A percentile compares a stretch with the other conserved stretches of the same genome.
phyloP scores from a whole-genome alignment of 1,140 invertebrate species.

The Drosophila parvula region DNA sequence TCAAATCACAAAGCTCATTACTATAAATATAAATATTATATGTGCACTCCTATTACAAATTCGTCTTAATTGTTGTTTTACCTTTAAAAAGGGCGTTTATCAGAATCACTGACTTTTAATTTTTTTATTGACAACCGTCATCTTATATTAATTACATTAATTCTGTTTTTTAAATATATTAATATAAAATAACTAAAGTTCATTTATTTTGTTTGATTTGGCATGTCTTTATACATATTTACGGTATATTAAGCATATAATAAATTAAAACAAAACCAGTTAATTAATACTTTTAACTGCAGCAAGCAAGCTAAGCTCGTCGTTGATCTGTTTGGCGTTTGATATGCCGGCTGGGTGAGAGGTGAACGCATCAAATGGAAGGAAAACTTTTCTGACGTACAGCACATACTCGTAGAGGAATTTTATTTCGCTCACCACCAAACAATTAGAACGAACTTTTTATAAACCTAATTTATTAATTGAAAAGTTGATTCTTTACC shows the following conservation, averaged over 20 bases:
- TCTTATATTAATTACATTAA: background rate
- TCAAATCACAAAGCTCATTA: constrained; percentile 5
- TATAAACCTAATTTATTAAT: constrained; percentile 68
- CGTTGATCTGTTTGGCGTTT: constrained; percentile 31
- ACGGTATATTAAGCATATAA: background rate
- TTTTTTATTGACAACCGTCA: background rate
- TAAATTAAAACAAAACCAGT: constrained; percentile 1
- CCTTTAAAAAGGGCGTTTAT: background rate
- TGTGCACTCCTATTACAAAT: background rate
- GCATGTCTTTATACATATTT: constrained; percentile 17
- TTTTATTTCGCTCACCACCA: constrained; percentile 22
- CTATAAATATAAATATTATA: too few relatives aligned
- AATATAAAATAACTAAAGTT: background rate
- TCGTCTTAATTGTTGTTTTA: background rate
- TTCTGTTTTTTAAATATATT: background rate
- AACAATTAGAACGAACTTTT: constrained; percentile 59
- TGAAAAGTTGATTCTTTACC: constrained; percentile 69
- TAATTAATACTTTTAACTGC: constrained; percentile 20
- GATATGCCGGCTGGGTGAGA: constrained; percentile 63
- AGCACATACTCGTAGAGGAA: background rate
- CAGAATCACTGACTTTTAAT: too few relatives aligned
- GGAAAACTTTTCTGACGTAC: constrained; percentile 5
- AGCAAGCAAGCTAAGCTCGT: background rate
- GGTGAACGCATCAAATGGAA: constrained; percentile 16
- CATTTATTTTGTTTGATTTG: constrained; percentile 15